A percentile compares a stretch with the other conserved stretches of the same genome.
Evolutionary conservation across 2,113 vertebrate species (phyloP).

Genomic region (Prionailurus bengalensis): DNA sequence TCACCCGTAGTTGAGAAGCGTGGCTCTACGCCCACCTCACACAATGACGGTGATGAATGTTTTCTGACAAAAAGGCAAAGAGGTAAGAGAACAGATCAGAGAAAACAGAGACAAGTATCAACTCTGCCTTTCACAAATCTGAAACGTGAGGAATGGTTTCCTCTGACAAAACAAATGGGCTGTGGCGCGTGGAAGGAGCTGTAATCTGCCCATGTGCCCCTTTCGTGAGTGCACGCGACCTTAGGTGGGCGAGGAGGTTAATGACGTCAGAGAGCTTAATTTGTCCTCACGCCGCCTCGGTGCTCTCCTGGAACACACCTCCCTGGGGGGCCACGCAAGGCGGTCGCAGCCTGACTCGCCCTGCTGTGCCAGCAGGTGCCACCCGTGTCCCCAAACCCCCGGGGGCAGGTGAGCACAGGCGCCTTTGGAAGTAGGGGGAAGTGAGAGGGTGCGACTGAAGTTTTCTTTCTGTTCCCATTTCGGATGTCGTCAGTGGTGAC

Average conservation of each 20-base stretch:
- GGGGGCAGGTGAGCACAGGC: fast-evolving
- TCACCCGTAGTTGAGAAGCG: no score
- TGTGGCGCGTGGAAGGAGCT: fast-evolving
- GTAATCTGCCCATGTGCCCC: fast-evolving
- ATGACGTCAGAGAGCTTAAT: fast-evolving
- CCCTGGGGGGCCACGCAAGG: fast-evolving
- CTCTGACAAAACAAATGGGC: fast-evolving
- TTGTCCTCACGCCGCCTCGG: background rate
- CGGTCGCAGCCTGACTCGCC: fast-evolving
- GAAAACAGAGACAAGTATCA: background rate
- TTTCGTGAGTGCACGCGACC: background rate
- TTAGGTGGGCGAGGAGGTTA: fast-evolving
- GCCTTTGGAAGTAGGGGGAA: background rate
- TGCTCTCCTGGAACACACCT: background rate
- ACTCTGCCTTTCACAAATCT: background rate
- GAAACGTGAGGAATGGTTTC: background rate
- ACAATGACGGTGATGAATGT: background rate
- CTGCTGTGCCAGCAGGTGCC: fast-evolving
- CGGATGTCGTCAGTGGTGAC: fast-evolving
- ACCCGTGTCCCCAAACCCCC: fast-evolving
- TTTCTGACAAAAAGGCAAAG: background rate
- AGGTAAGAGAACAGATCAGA: background rate
- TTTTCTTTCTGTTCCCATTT: background rate
- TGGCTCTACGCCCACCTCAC: background rate
- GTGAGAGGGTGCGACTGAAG: no score